Evolutionary conservation across 2,888 invertebrate species (phyloP), one percentile per base, ranked within the genome.

Genomic region (Plagiodera versicolora): DNA sequence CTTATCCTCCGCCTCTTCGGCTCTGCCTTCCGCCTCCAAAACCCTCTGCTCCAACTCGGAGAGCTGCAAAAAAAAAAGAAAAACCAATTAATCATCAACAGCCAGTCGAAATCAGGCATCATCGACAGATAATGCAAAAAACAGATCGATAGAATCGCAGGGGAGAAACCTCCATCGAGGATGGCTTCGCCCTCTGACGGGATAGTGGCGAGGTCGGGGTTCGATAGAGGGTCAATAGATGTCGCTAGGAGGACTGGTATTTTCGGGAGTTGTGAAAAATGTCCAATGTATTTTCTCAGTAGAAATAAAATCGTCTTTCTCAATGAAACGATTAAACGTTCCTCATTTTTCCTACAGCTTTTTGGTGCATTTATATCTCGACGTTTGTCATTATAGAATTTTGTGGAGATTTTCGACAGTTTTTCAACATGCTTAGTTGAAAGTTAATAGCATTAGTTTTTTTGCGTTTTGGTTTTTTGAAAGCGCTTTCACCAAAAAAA

Each of bases 1-100:
- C 92, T 95, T 95, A 82, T 94, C 94, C 82, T 95, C 94, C 66
- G 95, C 95, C 81, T 94, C 93, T 78, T 94, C 94, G 55, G 95
- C 95, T 74, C 95, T 86, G 74, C 91, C 89, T 83, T 95, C 95
- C 73, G 95, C 95, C 81, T 95, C 94, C 81, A 93, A 85, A 79
- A 94, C 94, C 75, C 94, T 87, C 79, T 93, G 92, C 82, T 95
- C 95, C 83, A 95, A 86, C 85, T 95, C 95, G 81, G 94, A 91
- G 83, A 95, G 89, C 95, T 95, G 87, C 67, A 89, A 90, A 74
- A 79, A 79, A 77, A 82, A 76, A 74, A 68, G 71, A 39, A 58
- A 63, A 51, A 46, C 48, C 52, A 63, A 56, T 63, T 59, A 63
- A 52, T 63, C 28, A n/a, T 56, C 39, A 19, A n/a, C n/a, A n/a